A percentile compares a stretch with the other conserved stretches of the same genome.
Evolutionary conservation across 1,140 invertebrate genomes (phyloP).

Genomic region (Musca domestica): DNA sequence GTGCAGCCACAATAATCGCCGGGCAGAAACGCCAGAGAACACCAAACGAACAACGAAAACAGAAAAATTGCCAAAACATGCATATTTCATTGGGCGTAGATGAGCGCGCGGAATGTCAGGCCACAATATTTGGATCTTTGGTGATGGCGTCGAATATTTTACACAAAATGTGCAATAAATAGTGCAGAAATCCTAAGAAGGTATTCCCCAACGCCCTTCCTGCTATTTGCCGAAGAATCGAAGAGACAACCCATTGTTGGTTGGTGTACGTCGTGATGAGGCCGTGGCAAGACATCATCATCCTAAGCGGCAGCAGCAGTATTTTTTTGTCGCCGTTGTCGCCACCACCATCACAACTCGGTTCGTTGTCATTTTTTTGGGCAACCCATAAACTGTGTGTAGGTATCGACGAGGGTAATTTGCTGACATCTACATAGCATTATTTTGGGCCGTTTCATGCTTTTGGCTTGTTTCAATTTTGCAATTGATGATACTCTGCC

Average conservation of each 20-base stretch:
- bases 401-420: slow-evolving; percentile 19
- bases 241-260: neutral
- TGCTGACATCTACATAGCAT: slow-evolving; percentile 18
- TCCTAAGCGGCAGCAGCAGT: slow-evolving; percentile 3
- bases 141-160: slow-evolving; percentile 21
- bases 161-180: slow-evolving; percentile 20
- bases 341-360: no score
- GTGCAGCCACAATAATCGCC: slow-evolving; percentile 6
- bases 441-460: slow-evolving; percentile 4
- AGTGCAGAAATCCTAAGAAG: slow-evolving; percentile 3
- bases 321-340: no score
- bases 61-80: slow-evolving; percentile 6
- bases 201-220: no score
- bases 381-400: slow-evolving; percentile 13
- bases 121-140: slow-evolving; percentile 10
- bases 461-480: slow-evolving; percentile 4
- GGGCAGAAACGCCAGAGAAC: no score
- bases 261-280: neutral
- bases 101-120: slow-evolving; percentile 16
- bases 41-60: no score
- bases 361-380: no score
- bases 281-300: neutral
- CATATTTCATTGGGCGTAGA: slow-evolving; percentile 18
- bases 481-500: no score
- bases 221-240: no score